phyloP scores from a whole-genome alignment of 2,797 vertebrate genomes.

The Malacoctenus gilli region DNA sequence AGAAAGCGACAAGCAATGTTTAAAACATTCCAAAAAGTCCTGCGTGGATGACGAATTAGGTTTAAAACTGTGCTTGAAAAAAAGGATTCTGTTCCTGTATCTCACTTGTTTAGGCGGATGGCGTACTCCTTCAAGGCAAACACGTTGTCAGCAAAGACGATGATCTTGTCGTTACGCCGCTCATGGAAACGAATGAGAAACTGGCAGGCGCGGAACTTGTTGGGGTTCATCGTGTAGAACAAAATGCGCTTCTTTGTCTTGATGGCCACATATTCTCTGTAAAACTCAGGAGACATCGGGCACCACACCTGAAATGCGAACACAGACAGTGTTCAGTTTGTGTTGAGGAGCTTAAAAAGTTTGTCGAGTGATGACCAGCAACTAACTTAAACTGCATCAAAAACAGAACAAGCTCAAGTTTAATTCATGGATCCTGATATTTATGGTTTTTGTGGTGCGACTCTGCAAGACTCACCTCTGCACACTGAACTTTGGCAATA shows the following conservation, averaged over 20 bases:
- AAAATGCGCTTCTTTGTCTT: slow-evolving; percentile 97
- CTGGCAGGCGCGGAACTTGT: slow-evolving; percentile 98
- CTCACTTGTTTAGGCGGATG: slow-evolving; percentile 94
- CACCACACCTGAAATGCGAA: slow-evolving; percentile 91
- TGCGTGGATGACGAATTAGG: too few relatives aligned
- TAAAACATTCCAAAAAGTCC: not conserved
- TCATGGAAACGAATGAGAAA: slow-evolving; percentile 98
- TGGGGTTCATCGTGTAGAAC: slow-evolving; percentile 98
- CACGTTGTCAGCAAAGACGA: slow-evolving; percentile 98
- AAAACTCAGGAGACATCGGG: slow-evolving; percentile 98
- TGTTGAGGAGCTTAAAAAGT: too few relatives aligned
- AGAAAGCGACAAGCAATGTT: not conserved
- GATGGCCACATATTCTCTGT: slow-evolving; percentile 96
- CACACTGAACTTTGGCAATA: slow-evolving; percentile 99
- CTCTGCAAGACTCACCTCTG: slow-evolving; percentile 84
- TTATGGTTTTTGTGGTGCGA: not conserved
- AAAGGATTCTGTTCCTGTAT: not conserved
- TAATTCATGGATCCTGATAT: not conserved
- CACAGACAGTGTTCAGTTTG: not conserved
- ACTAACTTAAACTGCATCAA: too few relatives aligned
- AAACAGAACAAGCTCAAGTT: too few relatives aligned
- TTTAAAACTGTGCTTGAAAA: too few relatives aligned
- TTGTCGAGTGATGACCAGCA: too few relatives aligned
- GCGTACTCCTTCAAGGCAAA: slow-evolving; percentile 98
- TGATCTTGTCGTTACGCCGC: slow-evolving; percentile 98